Evolutionary conservation across 2,888 invertebrate species (phyloP), one percentile per base, ranked within the genome.

Genomic region (Endotricha flammealis): DNA sequence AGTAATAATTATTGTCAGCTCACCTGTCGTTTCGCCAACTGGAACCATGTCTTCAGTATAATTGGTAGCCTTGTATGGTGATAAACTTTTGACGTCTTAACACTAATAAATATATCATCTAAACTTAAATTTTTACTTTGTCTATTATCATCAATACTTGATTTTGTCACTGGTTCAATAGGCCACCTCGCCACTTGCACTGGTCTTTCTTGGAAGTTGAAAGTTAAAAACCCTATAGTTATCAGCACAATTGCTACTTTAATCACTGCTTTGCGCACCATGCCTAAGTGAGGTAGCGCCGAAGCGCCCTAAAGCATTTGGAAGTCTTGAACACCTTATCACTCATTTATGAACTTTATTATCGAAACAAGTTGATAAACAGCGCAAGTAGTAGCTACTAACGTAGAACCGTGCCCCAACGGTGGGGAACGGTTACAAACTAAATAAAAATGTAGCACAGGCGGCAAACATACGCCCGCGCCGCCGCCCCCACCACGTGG

Each of bases 11-110:
- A n/a, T 11, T 8, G 12, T 4, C 31, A 31, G 12, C 35, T 29
- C 7, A 96, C 96, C 94, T 98, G 95, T 68, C 95, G 89, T 77
- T 91, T 93, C 33, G 97, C 97, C 65, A 96, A 88, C 76, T 94
- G 94, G 76, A 96, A 97, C 98, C 98, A 99, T 42, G 98, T 99
- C 82, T 94, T 93, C 72, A 97, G 88, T 64, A 98, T 94, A 47
- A 96, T 90, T 36, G 93, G 93, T 64, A 99, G 78, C 58, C 98
- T 90, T 33, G 92, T 91, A 50, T 90, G 87, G 74, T 98, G 96
- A 83, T 95, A 96, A 80, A 92, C 91, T 72, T 92, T 91, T 38
- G 97, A 95, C 45, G 98, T 97, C 88, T 98, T 98, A 37, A 98
- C 96, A 87, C 95, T 95, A 75, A 98, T 95, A 82, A 97, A 97